phyloP scores from a whole-genome alignment of 2,113 vertebrate genomes.

The Lophius piscatorius region DNA sequence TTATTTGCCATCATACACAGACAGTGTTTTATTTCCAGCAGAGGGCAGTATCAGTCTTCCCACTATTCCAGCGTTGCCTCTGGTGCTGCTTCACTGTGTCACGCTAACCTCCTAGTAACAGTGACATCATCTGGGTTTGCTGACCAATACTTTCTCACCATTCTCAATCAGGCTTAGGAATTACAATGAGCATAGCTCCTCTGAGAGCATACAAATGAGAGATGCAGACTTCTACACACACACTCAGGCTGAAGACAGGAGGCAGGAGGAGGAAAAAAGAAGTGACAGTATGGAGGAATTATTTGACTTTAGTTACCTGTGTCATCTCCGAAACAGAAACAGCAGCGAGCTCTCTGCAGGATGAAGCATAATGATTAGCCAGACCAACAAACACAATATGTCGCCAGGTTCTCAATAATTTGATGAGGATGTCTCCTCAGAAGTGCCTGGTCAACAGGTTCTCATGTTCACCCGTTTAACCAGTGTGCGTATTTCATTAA shows the following conservation, averaged over 20 bases:
- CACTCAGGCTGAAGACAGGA: slow-evolving; percentile 3
- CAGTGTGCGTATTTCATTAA: slow-evolving; percentile 15
- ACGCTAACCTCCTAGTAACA: slow-evolving; percentile 75
- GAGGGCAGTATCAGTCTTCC: slow-evolving; percentile 58
- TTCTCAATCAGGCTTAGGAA: slow-evolving; percentile 50
- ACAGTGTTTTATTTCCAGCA: slow-evolving; percentile 44
- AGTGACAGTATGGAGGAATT: background rate
- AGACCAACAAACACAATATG: background rate
- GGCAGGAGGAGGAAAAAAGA: background rate
- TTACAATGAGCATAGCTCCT: slow-evolving; percentile 51
- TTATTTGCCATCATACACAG: background rate
- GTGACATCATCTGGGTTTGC: slow-evolving; percentile 77
- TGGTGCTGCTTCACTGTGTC: slow-evolving; percentile 40
- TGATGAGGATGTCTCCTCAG: background rate
- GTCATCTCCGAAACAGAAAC: slow-evolving; percentile 89
- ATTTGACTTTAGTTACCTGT: slow-evolving; percentile 79
- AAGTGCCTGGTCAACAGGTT: background rate
- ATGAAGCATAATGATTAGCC: slow-evolving; percentile 26
- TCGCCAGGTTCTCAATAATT: background rate
- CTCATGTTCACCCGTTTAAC: background rate
- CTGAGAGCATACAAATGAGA: slow-evolving; percentile 30
- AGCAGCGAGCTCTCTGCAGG: slow-evolving; percentile 92
- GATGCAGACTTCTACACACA: slow-evolving; percentile 35
- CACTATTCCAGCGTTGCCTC: background rate
- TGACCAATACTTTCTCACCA: slow-evolving; percentile 74